phyloP scores from a whole-genome alignment of 1,140 invertebrate genomes.

The Diploscapter pachys region DNA sequence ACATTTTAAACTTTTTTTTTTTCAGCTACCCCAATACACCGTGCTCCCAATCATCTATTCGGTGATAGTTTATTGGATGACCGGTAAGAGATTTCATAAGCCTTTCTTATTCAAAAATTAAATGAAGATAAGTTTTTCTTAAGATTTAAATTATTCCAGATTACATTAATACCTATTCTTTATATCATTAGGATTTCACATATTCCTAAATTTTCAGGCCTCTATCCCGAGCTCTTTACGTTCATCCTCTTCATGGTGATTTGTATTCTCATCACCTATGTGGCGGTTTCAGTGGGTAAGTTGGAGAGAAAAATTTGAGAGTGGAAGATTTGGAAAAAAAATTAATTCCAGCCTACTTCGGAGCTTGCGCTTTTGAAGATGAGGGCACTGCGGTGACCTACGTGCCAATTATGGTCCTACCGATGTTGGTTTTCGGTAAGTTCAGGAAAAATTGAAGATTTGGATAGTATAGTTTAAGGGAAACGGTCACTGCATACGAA shows the following conservation, averaged over 20 bases:
- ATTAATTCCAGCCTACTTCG: slow-evolving; percentile 74
- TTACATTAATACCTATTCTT: too few species aligned
- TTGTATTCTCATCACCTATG: slow-evolving; percentile 37
- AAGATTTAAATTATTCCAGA: too few species aligned
- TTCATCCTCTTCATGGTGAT: slow-evolving; percentile 42
- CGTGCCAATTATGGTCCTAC: slow-evolving; percentile 83
- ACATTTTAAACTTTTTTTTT: too few species aligned
- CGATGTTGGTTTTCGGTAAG: slow-evolving; percentile 86
- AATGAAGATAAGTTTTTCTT: too few species aligned
- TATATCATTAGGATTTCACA: neutral
- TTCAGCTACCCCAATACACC: slow-evolving; percentile 60
- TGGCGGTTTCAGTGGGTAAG: slow-evolving; percentile 46
- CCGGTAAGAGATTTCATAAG: slow-evolving; percentile 3
- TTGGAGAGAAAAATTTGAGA: neutral
- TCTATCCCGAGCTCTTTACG: neutral
- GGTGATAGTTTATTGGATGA: slow-evolving; percentile 46
- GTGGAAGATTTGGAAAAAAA: neutral
- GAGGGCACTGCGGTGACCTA: slow-evolving; percentile 81
- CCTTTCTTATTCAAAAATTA: too few species aligned
- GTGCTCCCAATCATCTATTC: slow-evolving; percentile 42
- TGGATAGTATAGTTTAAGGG: too few species aligned
- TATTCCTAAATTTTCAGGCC: slow-evolving; percentile 18
- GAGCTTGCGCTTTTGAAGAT: slow-evolving; percentile 77
- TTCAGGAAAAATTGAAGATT: slow-evolving; percentile 62
- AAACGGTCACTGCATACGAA: too few species aligned